A percentile compares a stretch with the other conserved stretches of the same genome.
These are phyloP conservation scores for Melopsittacus undulatus DNA, from an alignment of 2,797 vertebrate species.

Conservation along the genomic window DNA sequence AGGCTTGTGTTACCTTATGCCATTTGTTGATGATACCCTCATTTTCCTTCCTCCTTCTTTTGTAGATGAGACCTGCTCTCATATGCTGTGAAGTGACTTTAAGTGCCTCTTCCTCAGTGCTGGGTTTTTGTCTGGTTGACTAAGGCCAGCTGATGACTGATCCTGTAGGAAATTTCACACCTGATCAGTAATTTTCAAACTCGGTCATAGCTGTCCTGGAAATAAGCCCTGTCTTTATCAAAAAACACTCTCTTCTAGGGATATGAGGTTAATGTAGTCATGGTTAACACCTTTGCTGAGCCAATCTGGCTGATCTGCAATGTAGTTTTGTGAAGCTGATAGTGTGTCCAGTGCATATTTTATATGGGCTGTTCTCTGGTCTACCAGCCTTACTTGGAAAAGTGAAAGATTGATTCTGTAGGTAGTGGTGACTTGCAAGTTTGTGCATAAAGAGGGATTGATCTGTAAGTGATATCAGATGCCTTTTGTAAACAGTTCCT, in stretches of 20 bases:
- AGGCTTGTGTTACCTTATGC: slow-evolving; percentile 51
- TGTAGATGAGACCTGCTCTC: neutral
- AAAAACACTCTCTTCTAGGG: neutral
- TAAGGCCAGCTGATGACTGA: neutral
- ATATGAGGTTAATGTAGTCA: neutral
- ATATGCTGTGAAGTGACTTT: neutral
- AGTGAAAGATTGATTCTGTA: neutral
- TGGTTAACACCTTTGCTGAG: neutral
- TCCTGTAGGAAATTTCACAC: neutral
- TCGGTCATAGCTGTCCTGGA: neutral
- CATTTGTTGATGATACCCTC: slow-evolving; percentile 23
- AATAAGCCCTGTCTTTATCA: neutral
- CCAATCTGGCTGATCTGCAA: neutral
- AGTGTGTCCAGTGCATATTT: neutral
- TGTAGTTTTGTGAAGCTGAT: neutral
- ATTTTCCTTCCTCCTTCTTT: slow-evolving; percentile 37
- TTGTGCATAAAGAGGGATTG: neutral
- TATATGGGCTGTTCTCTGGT: neutral
- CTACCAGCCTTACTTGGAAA: neutral
- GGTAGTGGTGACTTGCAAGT: neutral
- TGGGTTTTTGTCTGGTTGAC: neutral
- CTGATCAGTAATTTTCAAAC: neutral
- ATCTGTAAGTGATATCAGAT: neutral
- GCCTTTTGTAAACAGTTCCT: neutral
- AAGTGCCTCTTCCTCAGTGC: neutral